These are phyloP conservation scores for Malurus elegans DNA, from an alignment of 2,113 vertebrate genomes.

Conservation along the genomic window DNA sequence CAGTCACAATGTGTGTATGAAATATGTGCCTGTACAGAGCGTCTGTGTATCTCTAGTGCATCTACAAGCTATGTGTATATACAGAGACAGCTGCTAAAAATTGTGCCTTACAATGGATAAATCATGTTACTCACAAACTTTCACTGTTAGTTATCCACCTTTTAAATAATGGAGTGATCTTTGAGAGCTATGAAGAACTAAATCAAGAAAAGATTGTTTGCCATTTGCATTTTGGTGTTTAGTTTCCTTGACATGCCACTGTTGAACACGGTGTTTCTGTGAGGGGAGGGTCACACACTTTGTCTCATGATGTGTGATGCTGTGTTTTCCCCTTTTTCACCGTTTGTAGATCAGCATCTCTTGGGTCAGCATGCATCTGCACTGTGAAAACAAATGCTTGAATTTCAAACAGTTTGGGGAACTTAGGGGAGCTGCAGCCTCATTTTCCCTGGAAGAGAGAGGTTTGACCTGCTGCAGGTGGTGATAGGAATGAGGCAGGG, in stretches of 20 bases:
- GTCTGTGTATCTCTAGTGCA: no score
- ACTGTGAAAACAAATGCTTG: not conserved
- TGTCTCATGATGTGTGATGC: accelerated
- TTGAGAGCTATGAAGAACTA: not conserved
- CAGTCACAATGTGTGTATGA: accelerated
- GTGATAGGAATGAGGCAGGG: not conserved
- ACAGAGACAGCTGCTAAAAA: not conserved
- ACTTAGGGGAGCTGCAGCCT: not conserved
- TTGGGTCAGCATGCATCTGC: not conserved
- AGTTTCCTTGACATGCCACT: accelerated
- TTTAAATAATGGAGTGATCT: not conserved
- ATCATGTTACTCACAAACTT: not conserved
- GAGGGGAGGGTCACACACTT: accelerated
- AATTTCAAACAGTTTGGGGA: accelerated
- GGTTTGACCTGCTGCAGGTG: accelerated
- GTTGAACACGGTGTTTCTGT: not conserved
- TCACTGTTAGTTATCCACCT: not conserved
- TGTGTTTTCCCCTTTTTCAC: not conserved
- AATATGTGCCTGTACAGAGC: not conserved
- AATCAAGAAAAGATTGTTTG: not conserved
- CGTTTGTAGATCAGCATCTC: accelerated
- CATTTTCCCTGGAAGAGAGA: accelerated
- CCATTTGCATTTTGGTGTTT: not conserved
- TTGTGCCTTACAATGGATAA: not conserved
- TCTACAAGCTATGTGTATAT: accelerated